Conservation (phyloP, 92 coral and sea anemone species). For the Actinostola sp. region DNA sequence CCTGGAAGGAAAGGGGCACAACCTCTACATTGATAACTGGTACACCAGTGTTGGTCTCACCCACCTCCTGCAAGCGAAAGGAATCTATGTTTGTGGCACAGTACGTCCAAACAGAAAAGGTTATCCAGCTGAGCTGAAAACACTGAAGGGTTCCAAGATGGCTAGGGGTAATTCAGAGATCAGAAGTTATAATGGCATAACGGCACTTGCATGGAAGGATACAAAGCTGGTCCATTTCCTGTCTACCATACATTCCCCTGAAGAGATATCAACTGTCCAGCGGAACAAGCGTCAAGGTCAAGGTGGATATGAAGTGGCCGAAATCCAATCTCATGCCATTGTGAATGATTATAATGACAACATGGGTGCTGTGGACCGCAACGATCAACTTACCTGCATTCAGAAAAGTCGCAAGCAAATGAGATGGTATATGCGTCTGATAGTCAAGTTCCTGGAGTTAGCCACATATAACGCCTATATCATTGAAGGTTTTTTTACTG, state of each 20-base stretch:
- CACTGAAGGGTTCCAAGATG: conserved; percentile 28
- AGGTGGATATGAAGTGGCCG: conserved; percentile 35
- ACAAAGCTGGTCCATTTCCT: conserved; percentile 42
- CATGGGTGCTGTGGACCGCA: conserved; percentile 56
- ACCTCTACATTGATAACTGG: conserved; percentile 48
- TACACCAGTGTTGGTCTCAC: conserved; percentile 51
- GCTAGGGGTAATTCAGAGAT: conserved; percentile 26
- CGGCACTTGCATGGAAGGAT: conserved; percentile 60
- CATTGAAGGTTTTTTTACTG: conserved; percentile 29
- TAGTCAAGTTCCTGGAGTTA: conserved; percentile 10
- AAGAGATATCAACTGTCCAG: conserved; percentile 35
- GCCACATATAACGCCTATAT: conserved; percentile 33
- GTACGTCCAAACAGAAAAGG: conserved; percentile 37
- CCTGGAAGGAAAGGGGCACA: conserved; percentile 36
- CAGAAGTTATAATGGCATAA: conserved; percentile 29
- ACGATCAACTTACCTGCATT: conserved; percentile 44
- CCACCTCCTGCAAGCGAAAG: conserved; percentile 30
- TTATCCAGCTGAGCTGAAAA: conserved; percentile 31
- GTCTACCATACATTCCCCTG: conserved; percentile 41
- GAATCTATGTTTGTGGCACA: conserved; percentile 51
- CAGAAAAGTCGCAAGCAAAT: conserved; percentile 32
- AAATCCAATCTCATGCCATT: conserved; percentile 33
- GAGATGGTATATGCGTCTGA: conserved; percentile 48
- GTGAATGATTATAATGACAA: conserved; percentile 33
- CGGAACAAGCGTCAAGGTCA: conserved; percentile 11